Evolutionary conservation across 1,140 invertebrate genomes (phyloP).

Genomic region (Pseudomyrmex concolor): DNA sequence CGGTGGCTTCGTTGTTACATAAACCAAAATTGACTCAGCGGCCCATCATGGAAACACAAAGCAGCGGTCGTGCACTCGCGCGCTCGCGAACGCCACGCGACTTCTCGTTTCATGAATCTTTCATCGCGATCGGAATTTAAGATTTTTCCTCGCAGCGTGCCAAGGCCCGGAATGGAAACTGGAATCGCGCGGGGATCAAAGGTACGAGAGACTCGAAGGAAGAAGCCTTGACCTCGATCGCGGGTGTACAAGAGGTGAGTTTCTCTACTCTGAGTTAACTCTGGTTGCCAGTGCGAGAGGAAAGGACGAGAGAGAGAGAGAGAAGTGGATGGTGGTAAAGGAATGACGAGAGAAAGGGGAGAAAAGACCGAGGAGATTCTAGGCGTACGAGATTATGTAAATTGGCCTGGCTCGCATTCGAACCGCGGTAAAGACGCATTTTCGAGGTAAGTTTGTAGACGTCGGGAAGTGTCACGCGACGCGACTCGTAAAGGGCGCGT

Average conservation of each 20-base stretch:
- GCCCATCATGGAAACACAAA: conserved; percentile 50
- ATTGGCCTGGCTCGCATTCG: conserved; percentile 43
- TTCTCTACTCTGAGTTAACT: conserved; percentile 18
- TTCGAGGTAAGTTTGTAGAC: conserved; percentile 43
- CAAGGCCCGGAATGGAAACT: neutral
- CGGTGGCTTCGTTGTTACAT: conserved; percentile 69
- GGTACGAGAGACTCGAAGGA: conserved; percentile 49
- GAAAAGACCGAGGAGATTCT: conserved; percentile 60
- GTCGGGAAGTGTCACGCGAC: conserved; percentile 28
- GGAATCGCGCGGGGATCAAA: conserved; percentile 63
- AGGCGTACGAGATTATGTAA: conserved; percentile 68
- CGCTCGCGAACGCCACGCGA: conserved; percentile 60
- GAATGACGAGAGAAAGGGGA: conserved; percentile 41
- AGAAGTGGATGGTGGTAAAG: conserved; percentile 38
- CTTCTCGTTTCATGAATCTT: conserved; percentile 70
- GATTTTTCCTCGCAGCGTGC: conserved; percentile 68
- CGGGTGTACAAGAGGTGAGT: conserved; percentile 32
- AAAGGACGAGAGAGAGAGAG: conserved; percentile 40
- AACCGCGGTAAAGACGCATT: conserved; percentile 57
- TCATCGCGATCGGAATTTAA: conserved; percentile 73
- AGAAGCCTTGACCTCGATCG: conserved; percentile 70
- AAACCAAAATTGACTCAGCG: conserved; percentile 68
- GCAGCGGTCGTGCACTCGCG: conserved; percentile 27
- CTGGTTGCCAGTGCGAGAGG: neutral
- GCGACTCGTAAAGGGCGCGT: conserved; percentile 38